Percentiles rank a stretch among this genome's conserved stretches.
Conservation (phyloP, 2,113 vertebrate genomes). For the Nycticebus coucang region DNA sequence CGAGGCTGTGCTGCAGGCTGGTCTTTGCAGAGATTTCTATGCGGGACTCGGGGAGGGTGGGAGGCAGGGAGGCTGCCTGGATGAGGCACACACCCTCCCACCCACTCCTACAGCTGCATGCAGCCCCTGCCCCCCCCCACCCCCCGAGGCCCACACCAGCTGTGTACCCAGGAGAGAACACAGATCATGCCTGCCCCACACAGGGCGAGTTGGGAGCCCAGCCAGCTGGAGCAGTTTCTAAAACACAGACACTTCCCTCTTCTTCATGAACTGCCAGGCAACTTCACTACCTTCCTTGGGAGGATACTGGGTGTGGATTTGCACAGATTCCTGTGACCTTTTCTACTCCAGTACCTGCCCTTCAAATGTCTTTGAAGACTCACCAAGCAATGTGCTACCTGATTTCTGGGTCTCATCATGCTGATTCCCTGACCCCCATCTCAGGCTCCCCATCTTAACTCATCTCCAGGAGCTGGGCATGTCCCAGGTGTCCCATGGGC, state of each 20-base stretch:
- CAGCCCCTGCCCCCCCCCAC: background rate
- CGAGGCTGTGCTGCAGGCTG: background rate
- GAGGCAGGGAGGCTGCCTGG: background rate
- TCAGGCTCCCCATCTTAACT: background rate
- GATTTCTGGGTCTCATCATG: background rate
- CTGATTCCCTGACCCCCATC: background rate
- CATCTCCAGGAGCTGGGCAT: background rate
- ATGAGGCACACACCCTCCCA: accelerated
- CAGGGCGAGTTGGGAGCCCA: background rate
- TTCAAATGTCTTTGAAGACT: background rate
- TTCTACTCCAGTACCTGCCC: background rate
- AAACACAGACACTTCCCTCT: background rate
- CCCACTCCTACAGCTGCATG: background rate
- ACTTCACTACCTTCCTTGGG: background rate
- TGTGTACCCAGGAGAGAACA: background rate
- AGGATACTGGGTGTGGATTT: background rate
- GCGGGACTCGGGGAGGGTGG: background rate
- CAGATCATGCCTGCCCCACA: too few species aligned
- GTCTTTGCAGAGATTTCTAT: background rate
- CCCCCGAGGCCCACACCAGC: too few species aligned
- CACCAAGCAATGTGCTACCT: background rate
- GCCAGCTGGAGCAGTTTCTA: background rate
- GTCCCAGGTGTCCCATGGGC: background rate
- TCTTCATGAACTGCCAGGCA: background rate
- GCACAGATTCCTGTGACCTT: background rate